These are phyloP conservation scores for Drosophila lini DNA, from an alignment of 1,140 invertebrate genomes.

Conservation along the genomic window DNA sequence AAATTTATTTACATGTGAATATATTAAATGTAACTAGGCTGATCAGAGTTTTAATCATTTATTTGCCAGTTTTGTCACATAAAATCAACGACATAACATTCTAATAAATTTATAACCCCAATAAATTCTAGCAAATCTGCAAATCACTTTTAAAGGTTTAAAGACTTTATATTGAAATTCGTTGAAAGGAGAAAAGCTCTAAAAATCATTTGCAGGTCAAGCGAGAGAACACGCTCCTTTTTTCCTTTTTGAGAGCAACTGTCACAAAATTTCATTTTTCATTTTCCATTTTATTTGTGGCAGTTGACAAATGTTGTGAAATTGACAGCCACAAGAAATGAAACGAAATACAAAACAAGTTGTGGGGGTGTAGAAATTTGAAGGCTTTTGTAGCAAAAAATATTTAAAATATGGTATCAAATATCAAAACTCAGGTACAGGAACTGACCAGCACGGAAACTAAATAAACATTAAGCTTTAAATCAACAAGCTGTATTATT, in stretches of 20 bases:
- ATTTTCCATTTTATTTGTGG: constrained; percentile 61
- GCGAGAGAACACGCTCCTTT: neutral
- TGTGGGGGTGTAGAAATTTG: neutral
- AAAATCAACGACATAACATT: neutral
- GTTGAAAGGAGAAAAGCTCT: constrained; percentile 2
- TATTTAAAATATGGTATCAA: constrained; percentile 6
- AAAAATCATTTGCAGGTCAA: constrained; percentile 44
- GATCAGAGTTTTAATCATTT: neutral
- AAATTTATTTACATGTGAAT: neutral
- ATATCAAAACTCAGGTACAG: neutral
- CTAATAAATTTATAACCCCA: neutral
- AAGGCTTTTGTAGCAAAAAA: constrained; percentile 4
- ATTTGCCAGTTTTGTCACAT: neutral
- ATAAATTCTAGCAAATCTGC: constrained; percentile 7
- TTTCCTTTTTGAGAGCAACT: constrained; percentile 15
- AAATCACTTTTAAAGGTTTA: constrained; percentile 1
- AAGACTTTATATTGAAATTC: neutral
- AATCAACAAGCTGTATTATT: neutral
- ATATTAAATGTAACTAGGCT: neutral
- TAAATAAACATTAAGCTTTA: neutral
- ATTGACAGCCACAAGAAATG: constrained; percentile 56
- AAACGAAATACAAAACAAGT: constrained; percentile 19
- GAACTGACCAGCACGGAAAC: neutral
- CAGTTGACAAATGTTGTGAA: constrained; percentile 63
- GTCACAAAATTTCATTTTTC: constrained; percentile 55